Percentiles rank a stretch among this genome's conserved stretches.
phyloP scores from a whole-genome alignment of 2,113 vertebrate genomes.

The Bathybates hornii region DNA sequence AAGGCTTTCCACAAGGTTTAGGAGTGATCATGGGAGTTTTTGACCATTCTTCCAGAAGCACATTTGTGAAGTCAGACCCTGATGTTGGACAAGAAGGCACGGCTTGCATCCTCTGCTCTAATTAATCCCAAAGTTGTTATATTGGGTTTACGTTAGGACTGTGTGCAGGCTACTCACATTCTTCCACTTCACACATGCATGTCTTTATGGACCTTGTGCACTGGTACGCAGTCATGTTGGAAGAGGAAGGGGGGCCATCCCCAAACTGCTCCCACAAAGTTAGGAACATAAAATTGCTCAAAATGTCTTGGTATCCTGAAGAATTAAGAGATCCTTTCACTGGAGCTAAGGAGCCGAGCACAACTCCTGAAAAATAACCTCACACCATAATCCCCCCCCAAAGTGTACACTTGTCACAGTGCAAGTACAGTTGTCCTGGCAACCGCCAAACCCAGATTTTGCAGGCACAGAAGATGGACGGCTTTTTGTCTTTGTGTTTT shows the following conservation, averaged over 20 bases:
- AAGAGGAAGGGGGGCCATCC: background rate
- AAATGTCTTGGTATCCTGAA: background rate
- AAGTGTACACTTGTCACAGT: background rate
- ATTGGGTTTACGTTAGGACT: accelerated
- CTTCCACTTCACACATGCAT: background rate
- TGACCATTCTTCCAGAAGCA: background rate
- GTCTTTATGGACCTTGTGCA: background rate
- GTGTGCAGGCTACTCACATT: background rate
- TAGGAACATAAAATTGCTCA: background rate
- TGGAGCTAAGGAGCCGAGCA: background rate
- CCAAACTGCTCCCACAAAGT: background rate
- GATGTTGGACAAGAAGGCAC: background rate
- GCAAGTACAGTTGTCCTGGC: background rate
- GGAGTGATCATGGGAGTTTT: background rate
- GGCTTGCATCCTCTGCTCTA: background rate
- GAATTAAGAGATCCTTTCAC: background rate
- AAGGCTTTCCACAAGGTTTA: background rate
- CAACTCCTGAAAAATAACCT: background rate
- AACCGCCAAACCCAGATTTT: background rate
- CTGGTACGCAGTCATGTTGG: background rate
- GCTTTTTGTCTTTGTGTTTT: background rate
- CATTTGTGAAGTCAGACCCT: background rate
- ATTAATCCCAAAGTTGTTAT: background rate
- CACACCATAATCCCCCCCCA: background rate
- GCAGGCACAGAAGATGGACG: background rate